Conservation (phyloP, 30 jellyfish, hydroid and myxozoan species). For the Mastigias papua region DNA sequence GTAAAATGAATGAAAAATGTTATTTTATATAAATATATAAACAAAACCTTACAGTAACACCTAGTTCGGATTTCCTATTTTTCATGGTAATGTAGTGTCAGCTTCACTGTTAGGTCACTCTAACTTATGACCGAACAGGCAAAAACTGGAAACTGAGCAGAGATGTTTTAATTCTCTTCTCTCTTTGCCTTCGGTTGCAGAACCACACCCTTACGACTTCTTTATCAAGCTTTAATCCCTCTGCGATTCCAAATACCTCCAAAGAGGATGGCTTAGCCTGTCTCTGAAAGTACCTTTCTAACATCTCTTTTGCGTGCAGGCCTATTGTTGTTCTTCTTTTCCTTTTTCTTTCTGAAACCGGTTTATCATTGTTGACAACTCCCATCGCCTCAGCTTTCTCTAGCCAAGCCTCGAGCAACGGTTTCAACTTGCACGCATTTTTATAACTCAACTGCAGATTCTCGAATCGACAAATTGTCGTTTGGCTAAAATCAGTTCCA, state of each 20-base stretch:
- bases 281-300: conserved; percentile 82
- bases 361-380: conserved; percentile 76
- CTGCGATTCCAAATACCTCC: conserved; percentile 87
- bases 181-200: conserved; percentile 85
- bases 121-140: conserved; percentile 61
- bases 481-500: conserved; percentile 87
- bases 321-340: conserved; percentile 85
- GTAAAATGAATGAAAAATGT: background rate
- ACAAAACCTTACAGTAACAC: background rate
- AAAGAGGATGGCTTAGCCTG: conserved; percentile 87
- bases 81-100: background rate
- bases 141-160: conserved; percentile 64
- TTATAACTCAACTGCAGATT: conserved; percentile 81
- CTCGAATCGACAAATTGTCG: conserved; percentile 85
- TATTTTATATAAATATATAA: too few relatives aligned
- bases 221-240: conserved; percentile 77
- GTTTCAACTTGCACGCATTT: conserved; percentile 83
- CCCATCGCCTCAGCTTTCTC: conserved; percentile 89
- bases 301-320: conserved; percentile 81
- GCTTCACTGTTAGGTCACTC: background rate
- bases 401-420: conserved; percentile 86
- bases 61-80: background rate
- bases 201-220: conserved; percentile 90
- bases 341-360: conserved; percentile 82
- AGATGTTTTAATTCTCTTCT: conserved; percentile 81